Percentiles rank a stretch among this genome's conserved stretches.
Evolutionary conservation across 2,797 vertebrate species (phyloP).

Genomic region (Neosilurus hyrtlii): DNA sequence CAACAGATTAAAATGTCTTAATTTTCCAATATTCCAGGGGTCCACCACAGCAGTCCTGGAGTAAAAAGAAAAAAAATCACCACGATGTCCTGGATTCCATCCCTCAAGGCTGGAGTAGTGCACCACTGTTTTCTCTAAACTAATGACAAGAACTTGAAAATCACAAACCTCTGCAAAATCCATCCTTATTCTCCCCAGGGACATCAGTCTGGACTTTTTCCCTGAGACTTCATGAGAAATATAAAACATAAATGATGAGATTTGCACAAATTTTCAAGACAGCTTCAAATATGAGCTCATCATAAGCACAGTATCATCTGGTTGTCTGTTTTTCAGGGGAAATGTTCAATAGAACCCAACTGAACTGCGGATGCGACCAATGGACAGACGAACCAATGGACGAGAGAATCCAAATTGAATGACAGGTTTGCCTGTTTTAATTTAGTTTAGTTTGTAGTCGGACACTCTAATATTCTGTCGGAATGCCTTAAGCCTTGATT

Average conservation of each 20-base stretch:
- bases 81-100: neutral
- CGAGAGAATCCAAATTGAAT: neutral
- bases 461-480: too few species aligned
- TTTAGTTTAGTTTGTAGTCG: too few species aligned
- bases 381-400: neutral
- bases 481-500: too few species aligned
- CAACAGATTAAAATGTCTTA: neutral
- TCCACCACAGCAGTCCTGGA: neutral
- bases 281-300: neutral
- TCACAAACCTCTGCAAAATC: conserved; percentile 27
- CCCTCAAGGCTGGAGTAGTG: neutral
- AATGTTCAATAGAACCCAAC: too few species aligned
- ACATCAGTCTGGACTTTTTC: neutral
- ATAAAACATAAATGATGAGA: neutral
- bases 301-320: neutral
- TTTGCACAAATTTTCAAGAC: neutral
- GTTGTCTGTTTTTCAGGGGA: neutral
- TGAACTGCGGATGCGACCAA: neutral
- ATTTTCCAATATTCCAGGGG: too few species aligned
- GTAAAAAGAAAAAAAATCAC: neutral
- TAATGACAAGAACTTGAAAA: neutral
- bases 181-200: neutral
- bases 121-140: neutral
- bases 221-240: conserved; percentile 23
- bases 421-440: neutral